Evolutionary conservation across 2,888 invertebrate genomes (phyloP).

Genomic region (Oxyteleia sp.): DNA sequence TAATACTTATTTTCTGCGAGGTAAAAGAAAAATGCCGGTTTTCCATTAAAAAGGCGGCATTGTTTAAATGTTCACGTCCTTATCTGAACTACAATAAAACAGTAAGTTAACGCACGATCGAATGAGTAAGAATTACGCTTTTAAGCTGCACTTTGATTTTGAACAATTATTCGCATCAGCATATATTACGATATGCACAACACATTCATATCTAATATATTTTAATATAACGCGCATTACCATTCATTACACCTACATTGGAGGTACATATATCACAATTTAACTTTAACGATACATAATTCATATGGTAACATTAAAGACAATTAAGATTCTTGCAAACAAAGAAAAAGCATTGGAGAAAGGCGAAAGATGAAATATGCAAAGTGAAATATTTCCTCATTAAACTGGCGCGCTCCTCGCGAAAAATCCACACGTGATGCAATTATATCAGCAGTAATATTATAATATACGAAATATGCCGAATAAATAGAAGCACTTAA

Average conservation of each 20-base stretch:
- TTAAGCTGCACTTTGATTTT: slow-evolving; percentile 46
- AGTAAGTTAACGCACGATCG: slow-evolving; percentile 43
- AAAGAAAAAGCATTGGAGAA: slow-evolving; percentile 66
- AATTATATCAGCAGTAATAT: slow-evolving; percentile 55
- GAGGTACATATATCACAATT: slow-evolving; percentile 53
- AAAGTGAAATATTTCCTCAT: slow-evolving; percentile 69
- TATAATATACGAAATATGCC: slow-evolving; percentile 45
- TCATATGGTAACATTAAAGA: slow-evolving; percentile 62
- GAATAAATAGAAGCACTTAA: slow-evolving; percentile 61
- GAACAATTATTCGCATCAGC: slow-evolving; percentile 51
- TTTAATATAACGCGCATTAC: slow-evolving; percentile 57
- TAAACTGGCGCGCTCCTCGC: slow-evolving; percentile 46
- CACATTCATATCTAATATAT: slow-evolving; percentile 42
- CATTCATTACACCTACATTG: slow-evolving; percentile 56
- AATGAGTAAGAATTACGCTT: slow-evolving; percentile 61
- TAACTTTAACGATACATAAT: slow-evolving; percentile 63
- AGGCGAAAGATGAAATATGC: slow-evolving; percentile 67
- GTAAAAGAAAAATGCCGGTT: slow-evolving; percentile 27
- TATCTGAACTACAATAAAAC: slow-evolving; percentile 30
- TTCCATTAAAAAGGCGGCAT: slow-evolving; percentile 28
- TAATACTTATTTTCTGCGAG: slow-evolving; percentile 48
- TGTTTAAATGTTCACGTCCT: slow-evolving; percentile 48
- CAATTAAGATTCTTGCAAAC: slow-evolving; percentile 65
- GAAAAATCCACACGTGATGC: slow-evolving; percentile 60
- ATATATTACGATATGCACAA: slow-evolving; percentile 43